A percentile compares a stretch with the other conserved stretches of the same genome.
Evolutionary conservation across 2,797 vertebrate genomes (phyloP).

Genomic region (Mastacembelus armatus): DNA sequence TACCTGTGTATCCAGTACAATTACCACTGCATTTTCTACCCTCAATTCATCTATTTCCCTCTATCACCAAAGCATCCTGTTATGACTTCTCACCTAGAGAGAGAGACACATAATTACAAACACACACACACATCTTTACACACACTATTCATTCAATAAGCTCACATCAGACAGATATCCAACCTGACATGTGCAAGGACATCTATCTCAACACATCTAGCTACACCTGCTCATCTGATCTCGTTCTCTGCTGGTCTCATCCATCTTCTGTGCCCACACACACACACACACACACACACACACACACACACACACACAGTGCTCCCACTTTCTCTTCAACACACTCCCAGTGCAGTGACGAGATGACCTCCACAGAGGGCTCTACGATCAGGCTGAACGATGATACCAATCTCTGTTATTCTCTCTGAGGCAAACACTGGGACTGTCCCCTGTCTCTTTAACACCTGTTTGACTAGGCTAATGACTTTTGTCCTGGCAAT

Average conservation of each 20-base stretch:
- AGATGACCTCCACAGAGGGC: conserved; percentile 47
- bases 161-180: conserved; percentile 42
- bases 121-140: conserved; percentile 9
- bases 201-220: conserved; percentile 25
- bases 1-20: conserved; percentile 74
- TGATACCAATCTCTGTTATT: conserved; percentile 65
- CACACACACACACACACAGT: conserved; percentile 2
- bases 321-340: conserved; percentile 1
- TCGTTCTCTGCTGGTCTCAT: neutral
- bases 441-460: conserved; percentile 65
- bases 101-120: conserved; percentile 40
- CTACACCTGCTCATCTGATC: conserved; percentile 20
- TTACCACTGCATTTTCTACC: conserved; percentile 68
- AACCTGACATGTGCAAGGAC: conserved; percentile 30
- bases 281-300: conserved; percentile 5
- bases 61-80: conserved; percentile 59
- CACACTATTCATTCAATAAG: conserved; percentile 24
- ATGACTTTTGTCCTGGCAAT: conserved; percentile 65
- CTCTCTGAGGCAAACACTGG: conserved; percentile 62
- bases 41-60: conserved; percentile 58
- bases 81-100: conserved; percentile 37
- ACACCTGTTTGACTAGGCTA: conserved; percentile 78
- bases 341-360: conserved; percentile 4
- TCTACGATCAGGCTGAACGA: conserved; percentile 55
- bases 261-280: neutral